phyloP scores from a whole-genome alignment of 2,797 vertebrate genomes.

The Acropternis orthonyx region DNA sequence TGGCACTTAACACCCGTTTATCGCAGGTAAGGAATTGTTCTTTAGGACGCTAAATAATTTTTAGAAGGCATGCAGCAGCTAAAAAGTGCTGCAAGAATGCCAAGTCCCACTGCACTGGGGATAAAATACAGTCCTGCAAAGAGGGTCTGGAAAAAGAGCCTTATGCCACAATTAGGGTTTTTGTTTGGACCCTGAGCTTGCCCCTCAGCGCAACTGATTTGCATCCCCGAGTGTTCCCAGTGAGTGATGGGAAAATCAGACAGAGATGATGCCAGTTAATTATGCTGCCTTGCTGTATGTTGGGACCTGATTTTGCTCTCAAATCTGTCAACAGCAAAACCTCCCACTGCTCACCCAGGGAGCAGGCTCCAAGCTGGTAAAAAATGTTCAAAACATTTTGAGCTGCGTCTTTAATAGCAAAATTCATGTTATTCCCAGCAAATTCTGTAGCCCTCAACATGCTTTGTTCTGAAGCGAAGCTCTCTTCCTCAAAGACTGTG shows the following conservation, averaged over 20 bases:
- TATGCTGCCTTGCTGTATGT: not conserved
- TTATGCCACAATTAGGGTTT: slow-evolving; percentile 40
- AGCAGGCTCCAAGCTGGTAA: not conserved
- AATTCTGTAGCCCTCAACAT: not conserved
- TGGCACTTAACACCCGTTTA: slow-evolving; percentile 13
- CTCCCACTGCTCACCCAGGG: not conserved
- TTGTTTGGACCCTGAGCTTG: slow-evolving; percentile 44
- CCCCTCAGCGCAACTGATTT: slow-evolving; percentile 20
- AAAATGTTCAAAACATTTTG: slow-evolving; percentile 2
- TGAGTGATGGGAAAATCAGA: slow-evolving; percentile 47
- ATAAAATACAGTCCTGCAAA: slow-evolving; percentile 25
- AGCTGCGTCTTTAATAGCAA: slow-evolving; percentile 37
- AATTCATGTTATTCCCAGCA: slow-evolving; percentile 15
- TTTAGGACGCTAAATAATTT: not conserved
- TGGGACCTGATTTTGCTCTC: slow-evolving; percentile 10
- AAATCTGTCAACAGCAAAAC: not conserved
- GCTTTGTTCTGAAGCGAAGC: slow-evolving; percentile 49
- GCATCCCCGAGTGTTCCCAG: slow-evolving; percentile 4
- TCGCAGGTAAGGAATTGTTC: not conserved
- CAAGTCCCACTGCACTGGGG: not conserved
- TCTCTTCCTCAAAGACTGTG: slow-evolving; percentile 13
- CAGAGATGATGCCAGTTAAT: slow-evolving; percentile 31
- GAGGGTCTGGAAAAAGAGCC: slow-evolving; percentile 39
- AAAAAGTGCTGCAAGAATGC: slow-evolving; percentile 8
- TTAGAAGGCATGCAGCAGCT: not conserved